These are phyloP conservation scores for Copidosoma aretas DNA, from an alignment of 2,888 invertebrate species.

Conservation along the genomic window DNA sequence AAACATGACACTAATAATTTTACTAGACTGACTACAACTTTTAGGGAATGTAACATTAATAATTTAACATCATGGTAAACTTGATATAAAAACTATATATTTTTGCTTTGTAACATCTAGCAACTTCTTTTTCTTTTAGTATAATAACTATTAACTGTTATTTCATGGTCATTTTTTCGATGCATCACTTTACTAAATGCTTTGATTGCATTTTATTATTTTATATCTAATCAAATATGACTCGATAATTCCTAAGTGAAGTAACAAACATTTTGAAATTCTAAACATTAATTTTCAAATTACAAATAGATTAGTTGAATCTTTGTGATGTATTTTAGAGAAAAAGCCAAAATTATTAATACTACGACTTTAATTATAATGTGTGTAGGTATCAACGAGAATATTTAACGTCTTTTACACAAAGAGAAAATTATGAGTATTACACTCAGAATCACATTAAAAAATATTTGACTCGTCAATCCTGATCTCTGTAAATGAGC, in stretches of 20 bases:
- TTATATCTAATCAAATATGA: background rate
- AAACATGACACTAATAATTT: slow-evolving; percentile 6
- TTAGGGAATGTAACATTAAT: slow-evolving; percentile 6
- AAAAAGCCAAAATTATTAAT: slow-evolving; percentile 12
- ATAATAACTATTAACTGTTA: slow-evolving; percentile 18
- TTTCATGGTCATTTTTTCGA: slow-evolving; percentile 1
- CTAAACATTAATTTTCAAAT: slow-evolving; percentile 13
- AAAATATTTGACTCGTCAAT: slow-evolving; percentile 21
- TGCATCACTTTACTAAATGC: background rate
- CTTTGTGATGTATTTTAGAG: slow-evolving; percentile 17
- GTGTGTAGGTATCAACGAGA: background rate
- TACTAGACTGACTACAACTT: background rate
- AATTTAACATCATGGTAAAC: slow-evolving; percentile 12
- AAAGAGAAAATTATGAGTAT: slow-evolving; percentile 29
- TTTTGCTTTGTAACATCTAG: background rate
- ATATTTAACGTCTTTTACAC: slow-evolving; percentile 22
- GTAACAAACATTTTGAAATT: background rate
- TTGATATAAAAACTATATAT: slow-evolving; percentile 19
- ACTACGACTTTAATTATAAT: slow-evolving; percentile 1
- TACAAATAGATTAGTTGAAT: slow-evolving; percentile 10
- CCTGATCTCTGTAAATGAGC: slow-evolving; percentile 47
- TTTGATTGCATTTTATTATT: background rate
- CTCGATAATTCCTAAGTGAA: background rate
- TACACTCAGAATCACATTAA: slow-evolving; percentile 27
- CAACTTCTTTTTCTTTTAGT: slow-evolving; percentile 16